A percentile compares a stretch with the other conserved stretches of the same genome.
Evolutionary conservation across 35 echinoderm and acorn worm genomes (phyloP).

Genomic region (Lytechinus variegatus): DNA sequence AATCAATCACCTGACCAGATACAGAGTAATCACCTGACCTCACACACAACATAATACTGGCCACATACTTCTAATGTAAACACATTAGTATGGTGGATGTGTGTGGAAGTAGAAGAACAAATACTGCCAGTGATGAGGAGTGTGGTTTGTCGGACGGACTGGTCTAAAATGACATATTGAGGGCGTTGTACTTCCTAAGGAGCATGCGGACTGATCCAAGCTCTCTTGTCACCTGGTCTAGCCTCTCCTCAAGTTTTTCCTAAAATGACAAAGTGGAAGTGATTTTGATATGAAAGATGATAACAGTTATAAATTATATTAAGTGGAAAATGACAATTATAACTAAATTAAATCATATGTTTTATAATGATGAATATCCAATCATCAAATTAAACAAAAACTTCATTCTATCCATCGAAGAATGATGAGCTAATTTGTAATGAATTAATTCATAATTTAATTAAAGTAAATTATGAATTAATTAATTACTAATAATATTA

Average conservation of each 20-base stretch:
- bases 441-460: too few relatives aligned
- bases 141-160: neutral
- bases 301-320: too few relatives aligned
- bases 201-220: constrained; percentile 82
- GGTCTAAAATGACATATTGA: constrained; percentile 65
- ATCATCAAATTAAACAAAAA: too few relatives aligned
- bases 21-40: neutral
- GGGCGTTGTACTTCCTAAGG: constrained; percentile 75
- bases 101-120: neutral
- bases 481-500: too few relatives aligned
- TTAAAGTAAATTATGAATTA: too few relatives aligned
- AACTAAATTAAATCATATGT: too few relatives aligned
- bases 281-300: too few relatives aligned
- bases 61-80: neutral
- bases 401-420: too few relatives aligned
- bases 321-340: too few relatives aligned
- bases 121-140: neutral
- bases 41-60: neutral
- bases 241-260: constrained; percentile 66
- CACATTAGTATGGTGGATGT: neutral
- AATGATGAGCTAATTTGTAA: too few relatives aligned
- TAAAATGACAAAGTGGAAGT: neutral
- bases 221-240: constrained; percentile 68
- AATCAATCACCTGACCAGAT: too few relatives aligned
- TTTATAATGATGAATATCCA: too few relatives aligned